Base-by-base conservation (phyloP, 2,797 vertebrate species). In the Thunnus albacares region DNA sequence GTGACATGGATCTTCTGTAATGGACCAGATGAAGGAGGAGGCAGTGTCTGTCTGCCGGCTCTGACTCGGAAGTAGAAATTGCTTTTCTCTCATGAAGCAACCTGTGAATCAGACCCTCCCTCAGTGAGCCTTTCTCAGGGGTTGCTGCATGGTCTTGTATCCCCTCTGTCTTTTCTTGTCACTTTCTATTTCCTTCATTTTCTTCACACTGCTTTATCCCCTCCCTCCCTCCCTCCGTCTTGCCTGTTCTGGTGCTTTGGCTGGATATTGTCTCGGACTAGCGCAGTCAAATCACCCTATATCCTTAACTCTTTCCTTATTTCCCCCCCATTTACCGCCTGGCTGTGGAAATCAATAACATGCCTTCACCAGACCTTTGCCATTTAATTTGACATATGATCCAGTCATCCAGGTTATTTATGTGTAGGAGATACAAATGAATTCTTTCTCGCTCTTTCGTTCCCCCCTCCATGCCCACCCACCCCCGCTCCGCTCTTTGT, bases 341-440 rank as follows among this genome's bases (percentile, higher is more conserved):
- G 53, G 43, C 86, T 74, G 68, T 82, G 75, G 66, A 83, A 90
- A 88, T 91, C 87, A 84, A 90, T 92, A 85, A 77, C 3, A 6
- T n/a, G 68, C 75, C 52, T 80, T 79, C 52, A 47, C 77, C 35
- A 61, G 72, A 80, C 80, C 79, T 73, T 63, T 26, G 75, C 69
- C 80, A 63, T 86, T 90, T 81, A 83, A 86, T 84, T 71, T 88
- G 85, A 84, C 83, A 84, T 90, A 84, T 90, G 82, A 88, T 88
- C 83, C 71, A 72, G 81, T 89, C 20, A 10, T 73, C 38, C 38
- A 28, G 74, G 43, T 89, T 90, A 75, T 90, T 83, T 76, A 86
- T 84, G 76, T 72, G 75, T 59, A 58, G 58, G 68, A 64, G 67
- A 80, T 84, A 69, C 80, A 82, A 89, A 89, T 84, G 14, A 82